phyloP scores from a whole-genome alignment of 2,113 vertebrate genomes.

The Lanius ludovicianus region DNA sequence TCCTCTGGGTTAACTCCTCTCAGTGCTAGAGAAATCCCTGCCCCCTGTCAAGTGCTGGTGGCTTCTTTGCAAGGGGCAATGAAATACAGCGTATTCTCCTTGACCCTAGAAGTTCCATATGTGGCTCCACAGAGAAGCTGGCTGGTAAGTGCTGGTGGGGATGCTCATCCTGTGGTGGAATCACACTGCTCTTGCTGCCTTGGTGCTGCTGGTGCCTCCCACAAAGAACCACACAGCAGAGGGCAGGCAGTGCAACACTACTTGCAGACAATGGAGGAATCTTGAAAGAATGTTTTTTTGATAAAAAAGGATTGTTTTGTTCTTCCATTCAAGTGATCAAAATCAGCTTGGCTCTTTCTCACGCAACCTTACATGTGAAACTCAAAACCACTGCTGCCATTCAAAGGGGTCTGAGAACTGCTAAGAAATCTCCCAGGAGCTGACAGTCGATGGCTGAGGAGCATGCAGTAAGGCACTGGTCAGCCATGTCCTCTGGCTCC shows the following conservation, averaged over 20 bases:
- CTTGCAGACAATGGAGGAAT: accelerated
- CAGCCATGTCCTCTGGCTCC: neutral
- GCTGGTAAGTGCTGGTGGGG: accelerated
- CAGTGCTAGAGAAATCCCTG: neutral
- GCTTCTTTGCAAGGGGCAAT: neutral
- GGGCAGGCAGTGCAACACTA: neutral
- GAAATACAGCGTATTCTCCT: neutral
- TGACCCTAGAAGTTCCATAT: neutral
- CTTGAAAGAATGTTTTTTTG: neutral
- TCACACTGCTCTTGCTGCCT: neutral
- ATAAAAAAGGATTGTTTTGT: neutral
- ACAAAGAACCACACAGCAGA: neutral
- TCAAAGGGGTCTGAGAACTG: neutral
- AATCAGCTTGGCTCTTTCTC: neutral
- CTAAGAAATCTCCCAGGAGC: neutral
- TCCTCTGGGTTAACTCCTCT: neutral
- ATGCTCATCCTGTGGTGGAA: accelerated
- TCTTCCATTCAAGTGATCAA: neutral
- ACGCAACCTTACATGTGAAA: neutral
- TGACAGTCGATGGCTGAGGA: accelerated
- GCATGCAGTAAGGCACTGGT: neutral
- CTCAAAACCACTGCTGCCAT: neutral
- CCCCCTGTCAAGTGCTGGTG: neutral
- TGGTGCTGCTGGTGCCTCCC: neutral
- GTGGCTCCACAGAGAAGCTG: neutral